These are phyloP conservation scores for Exephanes ischioxanthus DNA, from an alignment of 2,888 invertebrate species.

Conservation along the genomic window DNA sequence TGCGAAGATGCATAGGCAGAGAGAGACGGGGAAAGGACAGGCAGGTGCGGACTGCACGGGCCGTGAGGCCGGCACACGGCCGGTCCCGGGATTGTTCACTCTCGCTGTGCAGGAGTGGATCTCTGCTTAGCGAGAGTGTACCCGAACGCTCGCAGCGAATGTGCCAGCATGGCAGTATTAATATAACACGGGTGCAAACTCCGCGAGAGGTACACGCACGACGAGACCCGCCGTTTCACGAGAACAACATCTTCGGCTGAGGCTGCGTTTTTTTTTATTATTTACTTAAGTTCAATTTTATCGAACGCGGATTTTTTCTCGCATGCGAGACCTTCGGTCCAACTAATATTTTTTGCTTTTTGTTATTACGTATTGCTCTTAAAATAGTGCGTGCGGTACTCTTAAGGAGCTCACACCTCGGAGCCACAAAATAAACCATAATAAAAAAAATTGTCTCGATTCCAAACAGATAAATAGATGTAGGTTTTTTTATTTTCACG, in stretches of 20 bases:
- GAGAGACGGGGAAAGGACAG: constrained; percentile 7
- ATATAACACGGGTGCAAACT: not conserved
- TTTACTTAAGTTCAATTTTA: not conserved
- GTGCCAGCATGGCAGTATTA: not conserved
- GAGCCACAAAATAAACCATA: too few relatives aligned
- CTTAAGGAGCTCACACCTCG: too few relatives aligned
- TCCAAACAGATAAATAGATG: too few relatives aligned
- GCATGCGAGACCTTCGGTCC: too few relatives aligned
- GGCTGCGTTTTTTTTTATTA: not conserved
- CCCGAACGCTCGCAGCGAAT: not conserved
- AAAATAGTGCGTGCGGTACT: too few relatives aligned
- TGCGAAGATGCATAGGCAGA: constrained; percentile 9
- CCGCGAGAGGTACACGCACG: too few relatives aligned
- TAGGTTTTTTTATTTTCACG: too few relatives aligned
- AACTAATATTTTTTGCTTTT: too few relatives aligned
- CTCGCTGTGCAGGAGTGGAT: not conserved
- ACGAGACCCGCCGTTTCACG: not conserved
- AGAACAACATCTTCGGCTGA: not conserved
- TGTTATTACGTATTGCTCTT: too few relatives aligned
- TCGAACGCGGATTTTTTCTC: too few relatives aligned
- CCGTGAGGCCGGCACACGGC: not conserved
- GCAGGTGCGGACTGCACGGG: constrained; percentile 19
- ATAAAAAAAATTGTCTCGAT: too few relatives aligned
- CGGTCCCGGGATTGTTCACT: not conserved
- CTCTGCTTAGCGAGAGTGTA: not conserved